Conservation (phyloP, 2,113 vertebrate genomes). For the Heptranchias perlo region DNA sequence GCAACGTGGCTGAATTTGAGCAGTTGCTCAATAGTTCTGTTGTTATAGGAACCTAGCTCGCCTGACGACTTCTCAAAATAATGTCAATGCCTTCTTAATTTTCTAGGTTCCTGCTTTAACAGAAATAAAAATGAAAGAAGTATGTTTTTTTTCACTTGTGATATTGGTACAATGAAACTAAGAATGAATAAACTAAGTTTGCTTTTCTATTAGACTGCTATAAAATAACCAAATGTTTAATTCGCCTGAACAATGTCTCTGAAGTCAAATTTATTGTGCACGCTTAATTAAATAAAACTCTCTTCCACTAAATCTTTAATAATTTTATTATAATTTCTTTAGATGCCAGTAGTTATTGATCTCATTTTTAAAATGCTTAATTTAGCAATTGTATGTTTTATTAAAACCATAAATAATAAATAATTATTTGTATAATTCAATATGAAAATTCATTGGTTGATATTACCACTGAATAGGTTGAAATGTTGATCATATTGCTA, state of each 20-base stretch:
- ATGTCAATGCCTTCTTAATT: background rate
- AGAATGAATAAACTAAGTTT: background rate
- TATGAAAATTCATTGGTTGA: background rate
- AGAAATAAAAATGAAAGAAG: background rate
- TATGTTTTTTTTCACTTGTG: background rate
- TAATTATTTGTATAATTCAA: background rate
- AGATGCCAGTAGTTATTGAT: background rate
- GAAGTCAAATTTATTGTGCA: background rate
- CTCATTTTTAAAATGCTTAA: background rate
- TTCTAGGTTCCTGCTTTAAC: background rate
- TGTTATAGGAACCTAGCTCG: background rate
- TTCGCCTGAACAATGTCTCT: background rate
- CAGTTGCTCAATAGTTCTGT: background rate
- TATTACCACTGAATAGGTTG: background rate
- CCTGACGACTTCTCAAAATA: background rate
- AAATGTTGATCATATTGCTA: background rate
- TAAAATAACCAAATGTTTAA: slow-evolving; percentile 5
- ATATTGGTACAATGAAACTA: background rate
- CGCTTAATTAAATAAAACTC: background rate
- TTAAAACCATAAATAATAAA: background rate
- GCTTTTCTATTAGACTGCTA: background rate
- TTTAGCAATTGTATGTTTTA: background rate
- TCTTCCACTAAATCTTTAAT: background rate
- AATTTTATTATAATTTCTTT: background rate
- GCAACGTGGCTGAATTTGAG: background rate